A percentile compares a stretch with the other conserved stretches of the same genome.
Evolutionary conservation across 2,888 invertebrate species (phyloP).

Genomic region (Thera obeliscata): DNA sequence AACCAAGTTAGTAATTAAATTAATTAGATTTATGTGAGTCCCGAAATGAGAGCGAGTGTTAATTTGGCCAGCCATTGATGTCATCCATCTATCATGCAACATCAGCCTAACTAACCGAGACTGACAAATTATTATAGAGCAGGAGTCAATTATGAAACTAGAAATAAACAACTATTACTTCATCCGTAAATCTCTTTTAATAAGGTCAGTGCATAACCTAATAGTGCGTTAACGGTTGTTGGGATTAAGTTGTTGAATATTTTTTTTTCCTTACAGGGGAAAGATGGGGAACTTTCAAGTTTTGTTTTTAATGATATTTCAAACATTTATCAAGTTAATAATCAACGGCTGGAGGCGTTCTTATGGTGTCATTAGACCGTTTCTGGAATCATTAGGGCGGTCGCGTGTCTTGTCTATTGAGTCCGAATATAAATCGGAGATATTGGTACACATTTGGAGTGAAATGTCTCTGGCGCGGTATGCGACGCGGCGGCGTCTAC

Average conservation of each 20-base stretch:
- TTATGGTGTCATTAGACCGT: slow-evolving; percentile 51
- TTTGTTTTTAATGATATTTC: no score
- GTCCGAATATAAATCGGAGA: slow-evolving; percentile 53
- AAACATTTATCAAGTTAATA: no score
- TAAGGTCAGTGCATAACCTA: no score
- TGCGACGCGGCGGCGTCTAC: slow-evolving; percentile 78
- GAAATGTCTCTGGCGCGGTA: slow-evolving; percentile 71
- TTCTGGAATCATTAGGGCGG: slow-evolving; percentile 49
- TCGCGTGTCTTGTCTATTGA: slow-evolving; percentile 47
- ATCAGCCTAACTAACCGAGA: slow-evolving; percentile 37
- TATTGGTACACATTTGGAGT: slow-evolving; percentile 56
- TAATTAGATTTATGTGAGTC: slow-evolving; percentile 8
- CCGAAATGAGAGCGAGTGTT: slow-evolving; percentile 18
- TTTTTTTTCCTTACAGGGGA: no score
- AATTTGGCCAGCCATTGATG: slow-evolving; percentile 30
- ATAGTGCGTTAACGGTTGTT: no score
- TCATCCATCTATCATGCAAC: slow-evolving; percentile 37
- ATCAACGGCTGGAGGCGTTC: slow-evolving; percentile 53
- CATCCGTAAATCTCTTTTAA: no score
- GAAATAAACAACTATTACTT: no score
- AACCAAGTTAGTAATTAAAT: slow-evolving; percentile 1
- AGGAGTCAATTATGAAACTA: no score
- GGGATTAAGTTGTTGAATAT: no score
- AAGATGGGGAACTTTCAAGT: no score
- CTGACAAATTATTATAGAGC: slow-evolving; percentile 33